Evolutionary conservation across 2,888 invertebrate genomes (phyloP).

Genomic region (Brassicogethes aeneus): DNA sequence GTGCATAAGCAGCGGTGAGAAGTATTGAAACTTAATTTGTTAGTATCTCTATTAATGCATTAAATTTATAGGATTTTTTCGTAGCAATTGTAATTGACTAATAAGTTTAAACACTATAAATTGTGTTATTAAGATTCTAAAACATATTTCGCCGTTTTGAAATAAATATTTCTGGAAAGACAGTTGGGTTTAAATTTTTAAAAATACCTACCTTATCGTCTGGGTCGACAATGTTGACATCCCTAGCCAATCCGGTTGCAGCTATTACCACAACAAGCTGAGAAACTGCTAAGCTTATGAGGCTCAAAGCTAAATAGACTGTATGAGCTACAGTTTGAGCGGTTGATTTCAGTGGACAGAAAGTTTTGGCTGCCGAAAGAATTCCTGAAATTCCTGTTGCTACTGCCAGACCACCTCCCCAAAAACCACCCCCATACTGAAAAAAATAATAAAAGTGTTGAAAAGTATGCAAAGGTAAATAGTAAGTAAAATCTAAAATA

Average conservation of each 20-base stretch:
- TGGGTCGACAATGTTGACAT: conserved; percentile 37
- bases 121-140: no score
- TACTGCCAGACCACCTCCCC: conserved; percentile 58
- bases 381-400: conserved; percentile 54
- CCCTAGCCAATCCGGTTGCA: conserved; percentile 53
- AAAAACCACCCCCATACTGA: conserved; percentile 52
- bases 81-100: no score
- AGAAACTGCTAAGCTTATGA: conserved; percentile 51
- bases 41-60: no score
- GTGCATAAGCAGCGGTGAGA: no score
- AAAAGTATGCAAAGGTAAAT: conserved; percentile 9
- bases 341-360: conserved; percentile 40
- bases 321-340: conserved; percentile 50
- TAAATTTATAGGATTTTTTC: no score
- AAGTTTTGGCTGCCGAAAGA: conserved; percentile 51
- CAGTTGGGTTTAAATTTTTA: no score
- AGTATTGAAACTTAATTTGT: no score
- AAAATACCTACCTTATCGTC: background rate
- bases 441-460: no score
- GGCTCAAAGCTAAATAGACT: conserved; percentile 55
- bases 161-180: no score
- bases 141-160: no score
- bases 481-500: conserved; percentile 6
- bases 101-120: no score
- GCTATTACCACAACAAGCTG: conserved; percentile 53